Evolutionary conservation across 2,113 vertebrate species (phyloP).

Genomic region (Syngnathoides biaculeatus): DNA sequence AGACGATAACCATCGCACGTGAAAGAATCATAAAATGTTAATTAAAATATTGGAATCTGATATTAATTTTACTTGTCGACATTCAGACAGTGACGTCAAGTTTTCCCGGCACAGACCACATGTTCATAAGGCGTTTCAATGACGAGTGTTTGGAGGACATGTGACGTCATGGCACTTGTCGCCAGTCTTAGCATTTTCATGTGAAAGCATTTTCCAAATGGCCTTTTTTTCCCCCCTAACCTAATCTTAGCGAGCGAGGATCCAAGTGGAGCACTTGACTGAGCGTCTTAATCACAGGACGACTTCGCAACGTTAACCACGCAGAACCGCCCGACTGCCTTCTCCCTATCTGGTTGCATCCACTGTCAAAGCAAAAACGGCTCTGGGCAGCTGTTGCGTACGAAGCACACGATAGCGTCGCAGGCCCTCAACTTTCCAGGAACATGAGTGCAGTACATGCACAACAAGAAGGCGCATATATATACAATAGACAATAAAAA

Average conservation of each 20-base stretch:
- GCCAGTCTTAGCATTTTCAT: slow-evolving; percentile 58
- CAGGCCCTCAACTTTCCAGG: slow-evolving; percentile 6
- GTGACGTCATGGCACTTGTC: slow-evolving; percentile 49
- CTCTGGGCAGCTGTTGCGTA: slow-evolving; percentile 13
- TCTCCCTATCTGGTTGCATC: slow-evolving; percentile 16
- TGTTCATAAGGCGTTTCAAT: slow-evolving; percentile 22
- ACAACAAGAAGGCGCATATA: slow-evolving; percentile 11
- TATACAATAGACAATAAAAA: too few relatives aligned
- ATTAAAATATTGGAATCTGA: background rate
- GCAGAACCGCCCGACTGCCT: slow-evolving; percentile 48
- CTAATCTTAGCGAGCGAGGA: slow-evolving; percentile 46
- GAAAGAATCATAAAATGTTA: background rate
- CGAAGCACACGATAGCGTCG: slow-evolving; percentile 16
- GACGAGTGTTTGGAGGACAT: slow-evolving; percentile 51
- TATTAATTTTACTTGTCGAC: slow-evolving; percentile 9
- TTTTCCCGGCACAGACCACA: slow-evolving; percentile 10
- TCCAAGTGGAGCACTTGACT: slow-evolving; percentile 49
- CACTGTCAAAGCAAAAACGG: slow-evolving; percentile 16
- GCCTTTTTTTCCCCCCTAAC: slow-evolving; percentile 60
- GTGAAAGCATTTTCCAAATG: slow-evolving; percentile 67
- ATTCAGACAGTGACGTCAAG: slow-evolving; percentile 4
- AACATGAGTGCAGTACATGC: slow-evolving; percentile 18
- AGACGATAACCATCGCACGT: background rate
- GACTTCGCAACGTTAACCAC: slow-evolving; percentile 39
- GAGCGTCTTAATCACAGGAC: slow-evolving; percentile 64